A percentile compares a stretch with the other conserved stretches of the same genome.
phyloP scores from a whole-genome alignment of 2,888 invertebrate genomes.

The Amphimallon solstitiale region DNA sequence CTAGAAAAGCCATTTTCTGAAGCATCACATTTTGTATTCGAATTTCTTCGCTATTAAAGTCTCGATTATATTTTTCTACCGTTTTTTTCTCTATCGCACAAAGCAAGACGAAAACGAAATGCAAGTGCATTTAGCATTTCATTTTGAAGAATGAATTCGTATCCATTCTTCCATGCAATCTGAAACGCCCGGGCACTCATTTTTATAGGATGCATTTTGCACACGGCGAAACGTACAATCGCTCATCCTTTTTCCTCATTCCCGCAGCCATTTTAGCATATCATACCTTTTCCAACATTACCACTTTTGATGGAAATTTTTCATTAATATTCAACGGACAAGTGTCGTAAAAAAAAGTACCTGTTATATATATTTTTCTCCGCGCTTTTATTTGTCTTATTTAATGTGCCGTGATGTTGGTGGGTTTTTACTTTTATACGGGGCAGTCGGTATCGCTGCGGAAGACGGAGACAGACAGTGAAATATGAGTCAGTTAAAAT shows the following conservation, averaged over 20 bases:
- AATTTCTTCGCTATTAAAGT: too few relatives aligned
- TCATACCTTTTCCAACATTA: too few relatives aligned
- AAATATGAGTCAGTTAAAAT: slow-evolving; percentile 17
- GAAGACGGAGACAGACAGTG: slow-evolving; percentile 6
- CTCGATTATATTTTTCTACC: too few relatives aligned
- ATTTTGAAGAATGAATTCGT: slow-evolving; percentile 1
- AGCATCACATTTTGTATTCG: too few relatives aligned
- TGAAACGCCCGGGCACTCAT: background rate
- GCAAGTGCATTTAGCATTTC: too few relatives aligned
- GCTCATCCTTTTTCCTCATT: too few relatives aligned
- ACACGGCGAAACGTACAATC: too few relatives aligned
- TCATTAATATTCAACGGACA: slow-evolving; percentile 10
- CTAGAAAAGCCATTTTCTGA: too few relatives aligned
- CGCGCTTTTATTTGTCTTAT: slow-evolving; percentile 12
- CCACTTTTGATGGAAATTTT: background rate
- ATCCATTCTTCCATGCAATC: background rate
- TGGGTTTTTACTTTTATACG: slow-evolving; percentile 6
- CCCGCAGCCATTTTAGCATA: too few relatives aligned
- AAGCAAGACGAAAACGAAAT: too few relatives aligned
- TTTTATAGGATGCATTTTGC: background rate
- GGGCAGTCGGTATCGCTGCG: background rate
- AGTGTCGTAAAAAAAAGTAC: slow-evolving; percentile 7
- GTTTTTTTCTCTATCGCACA: too few relatives aligned
- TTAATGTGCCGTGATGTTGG: background rate
- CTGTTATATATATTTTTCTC: background rate